phyloP scores from a whole-genome alignment of 2,888 invertebrate genomes.

The Marasmarcha lunaedactyla region DNA sequence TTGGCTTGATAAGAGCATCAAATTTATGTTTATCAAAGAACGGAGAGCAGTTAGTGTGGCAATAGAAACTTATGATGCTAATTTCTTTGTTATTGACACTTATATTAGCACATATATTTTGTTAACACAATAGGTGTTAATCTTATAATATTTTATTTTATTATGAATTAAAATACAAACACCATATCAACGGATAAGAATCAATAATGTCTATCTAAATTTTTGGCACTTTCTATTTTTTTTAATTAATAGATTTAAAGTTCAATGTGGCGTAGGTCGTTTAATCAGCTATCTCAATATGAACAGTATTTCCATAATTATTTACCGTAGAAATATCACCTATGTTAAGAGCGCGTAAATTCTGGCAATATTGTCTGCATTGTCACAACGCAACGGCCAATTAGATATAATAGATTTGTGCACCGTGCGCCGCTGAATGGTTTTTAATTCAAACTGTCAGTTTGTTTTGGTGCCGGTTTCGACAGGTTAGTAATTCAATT shows the following conservation, averaged over 20 bases:
- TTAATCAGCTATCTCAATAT: slow-evolving; percentile 3
- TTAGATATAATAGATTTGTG: too few species aligned
- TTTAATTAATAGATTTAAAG: neutral
- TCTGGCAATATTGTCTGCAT: slow-evolving; percentile 3
- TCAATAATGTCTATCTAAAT: slow-evolving; percentile 3
- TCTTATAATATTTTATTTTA: too few species aligned
- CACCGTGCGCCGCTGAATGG: neutral
- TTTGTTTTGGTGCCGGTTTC: slow-evolving; percentile 3
- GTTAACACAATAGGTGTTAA: too few species aligned
- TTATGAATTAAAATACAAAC: too few species aligned
- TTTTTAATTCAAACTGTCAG: slow-evolving; percentile 5
- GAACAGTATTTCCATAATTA: neutral
- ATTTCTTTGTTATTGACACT: too few species aligned
- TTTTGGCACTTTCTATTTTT: slow-evolving; percentile 1
- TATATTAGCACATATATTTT: too few species aligned
- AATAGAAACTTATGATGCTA: too few species aligned
- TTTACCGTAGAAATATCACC: slow-evolving; percentile 3
- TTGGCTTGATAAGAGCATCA: too few species aligned
- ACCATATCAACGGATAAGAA: too few species aligned
- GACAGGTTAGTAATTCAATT: slow-evolving; percentile 5
- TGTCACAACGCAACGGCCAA: too few species aligned
- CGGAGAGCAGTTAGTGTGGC: too few species aligned
- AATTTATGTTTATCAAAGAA: too few species aligned
- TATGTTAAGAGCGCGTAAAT: slow-evolving; percentile 2
- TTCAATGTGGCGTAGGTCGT: slow-evolving; percentile 1